phyloP scores from a whole-genome alignment of 2,797 vertebrate genomes.

The Lepilemur septentrionalis region DNA sequence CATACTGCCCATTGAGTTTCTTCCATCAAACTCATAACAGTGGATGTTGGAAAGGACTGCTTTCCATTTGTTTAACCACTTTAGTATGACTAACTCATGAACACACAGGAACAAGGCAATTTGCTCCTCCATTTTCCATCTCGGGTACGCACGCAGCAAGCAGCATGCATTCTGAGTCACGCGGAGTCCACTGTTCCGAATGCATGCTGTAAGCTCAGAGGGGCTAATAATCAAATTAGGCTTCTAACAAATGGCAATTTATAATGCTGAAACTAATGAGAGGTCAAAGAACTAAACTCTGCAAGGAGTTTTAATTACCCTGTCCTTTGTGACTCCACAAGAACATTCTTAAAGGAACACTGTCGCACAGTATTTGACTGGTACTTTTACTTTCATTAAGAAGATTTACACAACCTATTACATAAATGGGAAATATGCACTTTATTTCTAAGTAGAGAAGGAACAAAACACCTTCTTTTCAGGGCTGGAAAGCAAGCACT shows the following conservation, averaged over 20 bases:
- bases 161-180: slow-evolving; percentile 28
- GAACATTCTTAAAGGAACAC: slow-evolving; percentile 63
- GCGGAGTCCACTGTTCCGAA: slow-evolving; percentile 43
- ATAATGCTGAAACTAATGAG: slow-evolving; percentile 74
- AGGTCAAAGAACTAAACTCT: slow-evolving; percentile 71
- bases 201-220: slow-evolving; percentile 72
- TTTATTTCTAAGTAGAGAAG: slow-evolving; percentile 54
- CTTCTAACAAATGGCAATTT: slow-evolving; percentile 79
- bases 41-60: background rate
- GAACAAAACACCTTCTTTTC: slow-evolving; percentile 47
- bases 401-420: slow-evolving; percentile 60
- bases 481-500: slow-evolving; percentile 1
- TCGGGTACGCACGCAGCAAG: background rate
- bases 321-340: slow-evolving; percentile 58
- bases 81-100: background rate
- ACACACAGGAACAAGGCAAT: slow-evolving; percentile 41
- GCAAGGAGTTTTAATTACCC: slow-evolving; percentile 72
- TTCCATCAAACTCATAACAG: slow-evolving; percentile 37
- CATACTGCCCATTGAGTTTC: slow-evolving; percentile 27
- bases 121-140: slow-evolving; percentile 32
- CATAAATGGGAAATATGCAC: slow-evolving; percentile 51
- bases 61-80: background rate
- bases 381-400: slow-evolving; percentile 66
- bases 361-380: slow-evolving; percentile 38
- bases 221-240: slow-evolving; percentile 78